Base-by-base conservation (phyloP, 1,140 invertebrate species). In the Hestina assimilis region DNA sequence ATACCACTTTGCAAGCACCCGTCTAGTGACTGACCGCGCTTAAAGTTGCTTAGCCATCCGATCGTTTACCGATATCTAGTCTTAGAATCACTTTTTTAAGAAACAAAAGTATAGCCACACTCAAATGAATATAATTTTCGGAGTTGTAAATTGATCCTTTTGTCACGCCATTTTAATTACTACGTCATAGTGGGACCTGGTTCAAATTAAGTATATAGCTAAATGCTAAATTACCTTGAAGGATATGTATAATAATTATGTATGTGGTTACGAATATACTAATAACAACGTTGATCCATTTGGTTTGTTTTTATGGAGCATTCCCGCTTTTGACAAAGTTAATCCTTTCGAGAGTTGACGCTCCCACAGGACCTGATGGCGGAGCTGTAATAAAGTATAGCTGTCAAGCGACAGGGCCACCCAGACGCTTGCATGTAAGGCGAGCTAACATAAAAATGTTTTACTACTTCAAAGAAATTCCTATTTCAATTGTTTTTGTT, bases 351-450 rank as follows among this genome's bases (percentile, higher is more conserved):
- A 66, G 53, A 58, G 51, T 45, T 46, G 67, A 62, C 59, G 23
- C 41, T n/a, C n/a, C n/a, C n/a, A n/a, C n/a, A n/a, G n/a, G n/a
- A 41, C 28, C 51, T 45, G 51, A 50, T 45, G 52, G 56, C 53
- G 57, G 59, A 64, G 59, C 72, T 77, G 75, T 75, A 75, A 72
- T 63, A 79, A 84, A 78, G 71, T 79, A 80, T 82, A 77, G 80
- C 72, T 66, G 68, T 65, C 73, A 59, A 72, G 71, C 77, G 72
- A 81, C 75, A 70, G 65, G 56, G 53, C 69, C 42, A 51, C 31
- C 54, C 33, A 54, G 64, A 63, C 68, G 56, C 59, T 62, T 67
- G 65, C 41, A 35, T 20, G 8, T 6, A 63, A n/a, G n/a, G 59
- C 70, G 56, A 59, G 69, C 74, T 75, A 66, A 69, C 47, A 56